phyloP scores from a whole-genome alignment of 2,888 invertebrate genomes.

The Scaptomyza tumidula region DNA sequence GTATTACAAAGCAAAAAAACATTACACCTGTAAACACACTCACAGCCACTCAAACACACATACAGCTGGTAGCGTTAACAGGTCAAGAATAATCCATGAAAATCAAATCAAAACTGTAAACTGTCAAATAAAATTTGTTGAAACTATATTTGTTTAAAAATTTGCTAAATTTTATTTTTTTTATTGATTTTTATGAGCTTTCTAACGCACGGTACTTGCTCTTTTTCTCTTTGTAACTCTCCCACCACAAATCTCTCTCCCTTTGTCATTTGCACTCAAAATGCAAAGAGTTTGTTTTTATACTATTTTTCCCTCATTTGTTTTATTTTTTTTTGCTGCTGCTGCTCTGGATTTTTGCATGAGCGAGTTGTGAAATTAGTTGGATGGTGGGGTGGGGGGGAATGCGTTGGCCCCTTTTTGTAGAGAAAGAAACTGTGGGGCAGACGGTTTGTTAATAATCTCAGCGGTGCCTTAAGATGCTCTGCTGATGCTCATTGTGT shows the following conservation, averaged over 20 bases:
- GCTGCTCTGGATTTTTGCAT: constrained; percentile 18
- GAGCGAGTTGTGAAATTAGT: constrained; percentile 45
- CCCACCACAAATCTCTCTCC: constrained; percentile 41
- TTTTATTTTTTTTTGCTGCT: constrained; percentile 13
- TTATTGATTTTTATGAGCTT: constrained; percentile 53
- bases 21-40: too few relatives aligned
- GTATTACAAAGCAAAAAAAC: neutral
- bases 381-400: neutral
- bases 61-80: constrained; percentile 10
- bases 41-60: constrained; percentile 1
- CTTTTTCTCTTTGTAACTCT: constrained; percentile 19
- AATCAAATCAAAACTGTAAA: constrained; percentile 17
- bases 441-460: constrained; percentile 12
- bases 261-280: constrained; percentile 68
- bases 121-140: constrained; percentile 8
- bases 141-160: constrained; percentile 3
- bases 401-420: constrained; percentile 11
- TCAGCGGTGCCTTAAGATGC: constrained; percentile 11
- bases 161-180: constrained; percentile 13
- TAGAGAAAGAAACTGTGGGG: neutral
- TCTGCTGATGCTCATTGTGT: neutral
- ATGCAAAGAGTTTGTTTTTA: constrained; percentile 40
- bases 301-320: constrained; percentile 30
- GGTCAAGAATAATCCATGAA: constrained; percentile 37
- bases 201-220: constrained; percentile 20